These are phyloP conservation scores for Drosophila equinoxialis DNA, from an alignment of 1,140 invertebrate species.

Conservation along the genomic window DNA sequence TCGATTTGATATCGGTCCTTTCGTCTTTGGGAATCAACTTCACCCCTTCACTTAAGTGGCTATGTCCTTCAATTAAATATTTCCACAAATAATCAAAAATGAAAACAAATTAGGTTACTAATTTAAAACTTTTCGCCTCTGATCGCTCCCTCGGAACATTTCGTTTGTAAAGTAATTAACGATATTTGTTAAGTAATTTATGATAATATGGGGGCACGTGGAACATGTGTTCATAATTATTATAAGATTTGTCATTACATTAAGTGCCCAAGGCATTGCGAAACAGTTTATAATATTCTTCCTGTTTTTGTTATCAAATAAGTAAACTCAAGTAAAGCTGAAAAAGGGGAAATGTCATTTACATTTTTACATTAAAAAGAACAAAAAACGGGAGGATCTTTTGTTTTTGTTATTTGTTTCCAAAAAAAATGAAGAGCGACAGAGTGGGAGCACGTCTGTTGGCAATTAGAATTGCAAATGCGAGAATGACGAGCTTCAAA, in stretches of 20 bases:
- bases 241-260: neutral
- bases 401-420: constrained; percentile 38
- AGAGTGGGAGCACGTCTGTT: constrained; percentile 33
- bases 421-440: constrained; percentile 44
- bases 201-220: no score
- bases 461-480: constrained; percentile 78
- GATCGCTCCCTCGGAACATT: no score
- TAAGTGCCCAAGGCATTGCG: neutral
- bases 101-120: no score
- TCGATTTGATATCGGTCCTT: no score
- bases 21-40: no score
- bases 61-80: no score
- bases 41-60: no score
- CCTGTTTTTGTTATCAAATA: constrained; percentile 57
- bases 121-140: no score
- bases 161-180: no score
- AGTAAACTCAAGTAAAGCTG: constrained; percentile 60
- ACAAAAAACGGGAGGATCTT: constrained; percentile 3
- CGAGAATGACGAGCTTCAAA: constrained; percentile 27
- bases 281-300: constrained; percentile 40
- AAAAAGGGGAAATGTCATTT: constrained; percentile 37
- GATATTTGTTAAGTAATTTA: no score
- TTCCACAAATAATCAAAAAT: no score
- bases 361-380: constrained; percentile 18
- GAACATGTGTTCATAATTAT: neutral